Base-by-base conservation (phyloP, 2,113 vertebrate genomes). In the Mandrillus leucophaeus region DNA sequence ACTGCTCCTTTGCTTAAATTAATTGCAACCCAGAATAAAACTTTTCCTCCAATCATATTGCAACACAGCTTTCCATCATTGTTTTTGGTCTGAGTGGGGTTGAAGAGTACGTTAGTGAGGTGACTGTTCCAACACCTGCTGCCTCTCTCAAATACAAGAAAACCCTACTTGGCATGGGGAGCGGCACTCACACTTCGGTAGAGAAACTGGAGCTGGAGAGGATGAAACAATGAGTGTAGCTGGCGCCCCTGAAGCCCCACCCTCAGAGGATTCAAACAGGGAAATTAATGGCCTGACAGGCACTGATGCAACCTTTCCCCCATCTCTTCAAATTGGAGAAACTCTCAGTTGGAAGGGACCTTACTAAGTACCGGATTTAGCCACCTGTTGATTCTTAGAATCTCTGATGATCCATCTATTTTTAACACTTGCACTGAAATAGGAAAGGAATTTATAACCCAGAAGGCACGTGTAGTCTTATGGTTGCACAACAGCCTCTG, bases 391-490 rank as follows among this genome's bases (percentile, higher is more conserved):
- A 48, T 85, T 92, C 30, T 85, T 66, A 27, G 30, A 35, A 4
- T 88, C 38, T 86, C 76, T 85, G 4, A 55, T 61, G 18, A 40
- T 80, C 38, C 18, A 32, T 12, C 45, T 78, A 27, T 61, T 61
- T 66, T 81, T 66, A 40, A 17, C 48, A 50, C 38, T 81, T 82
- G 38, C 1, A 87, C 18, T 83, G 18, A 55, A 82, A 59, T 50
- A 90, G 68, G 23, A 95, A 90, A 81, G 61, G 13, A 30, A 64
- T n/a, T 89, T 86, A 43, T 45, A 78, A 70, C n/a, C n/a, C 27
- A 11, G 84, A 75, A 95, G 43, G 57, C 68, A 32, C 13, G 70
- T 10, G 52, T 27, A 92, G 68, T 38, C 66, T 81, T 20, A 23
- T 30, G 83, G 89, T 90, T 95, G 52, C 16, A 72, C 22, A 79